Evolutionary conservation across 2,888 invertebrate genomes (phyloP).

Genomic region (Drosophila picticornis): DNA sequence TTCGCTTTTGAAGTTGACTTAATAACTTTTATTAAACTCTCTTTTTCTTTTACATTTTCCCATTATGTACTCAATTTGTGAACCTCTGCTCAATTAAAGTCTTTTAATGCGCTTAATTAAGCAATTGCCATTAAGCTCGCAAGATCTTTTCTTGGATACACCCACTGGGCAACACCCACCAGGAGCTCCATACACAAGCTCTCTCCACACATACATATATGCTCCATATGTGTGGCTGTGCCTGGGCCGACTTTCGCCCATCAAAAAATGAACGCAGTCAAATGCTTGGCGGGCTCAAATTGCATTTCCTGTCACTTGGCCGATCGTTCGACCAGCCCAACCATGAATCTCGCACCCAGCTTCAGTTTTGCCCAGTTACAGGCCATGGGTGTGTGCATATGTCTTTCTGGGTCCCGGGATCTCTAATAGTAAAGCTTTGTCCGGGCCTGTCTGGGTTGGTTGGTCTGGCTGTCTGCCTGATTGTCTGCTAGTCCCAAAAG

Average conservation of each 20-base stretch:
- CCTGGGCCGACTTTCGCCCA: conserved; percentile 72
- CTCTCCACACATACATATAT: conserved; percentile 11
- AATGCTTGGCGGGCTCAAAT: conserved; percentile 72
- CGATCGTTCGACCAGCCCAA: conserved; percentile 57
- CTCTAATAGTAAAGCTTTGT: conserved; percentile 35
- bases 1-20: background rate
- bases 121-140: conserved; percentile 66
- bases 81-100: conserved; percentile 21
- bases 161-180: conserved; percentile 69
- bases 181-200: conserved; percentile 7
- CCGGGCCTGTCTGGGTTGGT: conserved; percentile 39
- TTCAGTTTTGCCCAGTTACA: conserved; percentile 14
- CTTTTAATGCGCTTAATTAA: conserved; percentile 64
- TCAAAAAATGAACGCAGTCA: conserved; percentile 70
- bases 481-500: conserved; percentile 49
- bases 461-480: conserved; percentile 50
- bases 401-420: conserved; percentile 46
- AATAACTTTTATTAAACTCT: background rate
- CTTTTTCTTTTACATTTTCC: background rate
- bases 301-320: conserved; percentile 80
- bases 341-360: conserved; percentile 54
- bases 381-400: conserved; percentile 65
- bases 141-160: conserved; percentile 51
- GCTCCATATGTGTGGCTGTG: conserved; percentile 32
- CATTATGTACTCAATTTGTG: conserved; percentile 19